Conservation (phyloP, 2,113 vertebrate genomes). For the Promerops cafer region DNA sequence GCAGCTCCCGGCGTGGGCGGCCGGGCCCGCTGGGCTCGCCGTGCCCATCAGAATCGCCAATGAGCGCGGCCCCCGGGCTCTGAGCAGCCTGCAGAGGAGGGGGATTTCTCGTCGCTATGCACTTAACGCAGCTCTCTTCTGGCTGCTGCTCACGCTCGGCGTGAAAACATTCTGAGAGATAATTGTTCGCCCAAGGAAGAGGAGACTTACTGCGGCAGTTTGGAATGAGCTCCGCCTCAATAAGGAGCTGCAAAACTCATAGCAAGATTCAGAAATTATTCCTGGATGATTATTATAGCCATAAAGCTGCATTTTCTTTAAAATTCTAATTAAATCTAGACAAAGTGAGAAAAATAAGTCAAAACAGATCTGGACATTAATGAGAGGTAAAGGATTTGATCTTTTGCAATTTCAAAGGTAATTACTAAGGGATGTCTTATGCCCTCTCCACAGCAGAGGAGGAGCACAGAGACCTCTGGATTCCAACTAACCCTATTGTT, state of each 20-base stretch:
- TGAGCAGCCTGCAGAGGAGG: neutral
- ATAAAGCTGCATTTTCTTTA: neutral
- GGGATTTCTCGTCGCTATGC: neutral
- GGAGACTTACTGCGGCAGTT: neutral
- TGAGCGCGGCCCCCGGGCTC: neutral
- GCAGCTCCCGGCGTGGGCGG: neutral
- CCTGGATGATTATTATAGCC: neutral
- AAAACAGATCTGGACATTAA: neutral
- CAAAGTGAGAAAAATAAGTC: neutral
- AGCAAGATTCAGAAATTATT: neutral
- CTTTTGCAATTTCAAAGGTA: neutral
- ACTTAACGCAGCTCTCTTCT: neutral
- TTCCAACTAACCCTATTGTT: neutral
- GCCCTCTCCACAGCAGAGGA: neutral
- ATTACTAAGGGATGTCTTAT: neutral
- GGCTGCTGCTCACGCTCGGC: accelerated
- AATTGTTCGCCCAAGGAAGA: neutral
- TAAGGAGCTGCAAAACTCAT: neutral
- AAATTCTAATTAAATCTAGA: neutral
- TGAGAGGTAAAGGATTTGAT: neutral
- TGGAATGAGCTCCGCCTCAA: neutral
- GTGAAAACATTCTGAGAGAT: neutral
- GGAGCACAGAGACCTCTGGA: neutral
- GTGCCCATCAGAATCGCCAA: neutral
- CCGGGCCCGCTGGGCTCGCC: neutral